Percentiles rank a stretch among this genome's conserved stretches.
Conservation (phyloP, 2,888 invertebrate species). For the Hydrotaea diabolus region DNA sequence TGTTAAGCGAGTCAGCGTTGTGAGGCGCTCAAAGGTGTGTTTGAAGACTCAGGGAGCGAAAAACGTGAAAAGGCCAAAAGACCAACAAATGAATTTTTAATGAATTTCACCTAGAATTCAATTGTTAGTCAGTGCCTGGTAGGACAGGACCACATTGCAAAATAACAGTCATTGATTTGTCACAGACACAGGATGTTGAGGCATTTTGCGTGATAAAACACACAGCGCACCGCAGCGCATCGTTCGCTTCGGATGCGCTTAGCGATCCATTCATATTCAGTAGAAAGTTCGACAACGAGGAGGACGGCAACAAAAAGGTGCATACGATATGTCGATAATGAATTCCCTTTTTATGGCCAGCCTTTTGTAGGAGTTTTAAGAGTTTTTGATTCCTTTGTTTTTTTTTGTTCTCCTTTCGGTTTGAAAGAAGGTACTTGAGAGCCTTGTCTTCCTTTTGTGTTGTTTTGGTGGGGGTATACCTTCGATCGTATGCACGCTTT, state of each 20-base stretch:
- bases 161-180: slow-evolving; percentile 30
- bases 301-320: slow-evolving; percentile 15
- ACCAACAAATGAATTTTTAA: slow-evolving; percentile 48
- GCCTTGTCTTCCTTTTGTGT: slow-evolving; percentile 2
- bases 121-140: not conserved
- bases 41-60: no score
- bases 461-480: not conserved
- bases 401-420: no score
- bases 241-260: no score
- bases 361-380: slow-evolving; percentile 28
- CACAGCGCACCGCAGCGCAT: not conserved
- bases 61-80: no score
- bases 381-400: slow-evolving; percentile 30
- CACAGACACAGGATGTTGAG: slow-evolving; percentile 55
- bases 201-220: slow-evolving; percentile 61
- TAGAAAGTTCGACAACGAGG: not conserved
- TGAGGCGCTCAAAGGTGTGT: slow-evolving; percentile 53
- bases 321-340: slow-evolving; percentile 9
- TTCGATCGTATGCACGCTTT: not conserved
- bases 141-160: not conserved
- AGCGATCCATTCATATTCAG: not conserved
- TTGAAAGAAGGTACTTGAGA: not conserved
- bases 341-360: not conserved
- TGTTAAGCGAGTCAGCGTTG: slow-evolving; percentile 51
- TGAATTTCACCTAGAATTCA: slow-evolving; percentile 26